A percentile compares a stretch with the other conserved stretches of the same genome.
phyloP scores from a whole-genome alignment of 2,888 invertebrate genomes.

The Eilema depressum region DNA sequence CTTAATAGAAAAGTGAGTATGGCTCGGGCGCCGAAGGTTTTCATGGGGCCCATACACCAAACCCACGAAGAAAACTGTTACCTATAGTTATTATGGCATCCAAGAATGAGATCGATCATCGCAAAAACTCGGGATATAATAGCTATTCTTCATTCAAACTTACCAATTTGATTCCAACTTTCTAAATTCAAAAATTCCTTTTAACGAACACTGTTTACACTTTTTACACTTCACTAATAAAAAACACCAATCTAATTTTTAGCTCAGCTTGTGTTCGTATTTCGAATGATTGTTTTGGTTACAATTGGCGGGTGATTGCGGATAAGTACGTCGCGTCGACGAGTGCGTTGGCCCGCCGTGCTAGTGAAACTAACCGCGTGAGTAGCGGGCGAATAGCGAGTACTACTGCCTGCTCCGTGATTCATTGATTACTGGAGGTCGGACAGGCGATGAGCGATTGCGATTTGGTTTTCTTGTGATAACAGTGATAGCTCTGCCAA shows the following conservation, averaged over 20 bases:
- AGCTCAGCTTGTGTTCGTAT: constrained; percentile 13
- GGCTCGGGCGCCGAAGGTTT: too few relatives aligned
- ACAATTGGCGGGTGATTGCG: neutral
- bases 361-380: constrained; percentile 50
- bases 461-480: constrained; percentile 9
- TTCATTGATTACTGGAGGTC: constrained; percentile 45
- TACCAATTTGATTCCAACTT: constrained; percentile 16
- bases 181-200: constrained; percentile 22
- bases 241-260: constrained; percentile 9
- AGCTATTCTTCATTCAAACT: constrained; percentile 9
- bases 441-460: constrained; percentile 14
- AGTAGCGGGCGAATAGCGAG: constrained; percentile 20
- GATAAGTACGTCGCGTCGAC: constrained; percentile 13
- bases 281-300: constrained; percentile 22
- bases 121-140: neutral
- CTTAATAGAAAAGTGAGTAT: too few relatives aligned
- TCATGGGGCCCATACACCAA: too few relatives aligned
- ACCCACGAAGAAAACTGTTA: neutral
- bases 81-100: neutral
- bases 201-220: constrained; percentile 11
- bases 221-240: constrained; percentile 22
- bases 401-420: constrained; percentile 43
- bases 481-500: neutral
- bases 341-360: constrained; percentile 48
- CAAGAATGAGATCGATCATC: neutral